phyloP scores from a whole-genome alignment of 2,797 vertebrate species.

The Anguilla megastoma region DNA sequence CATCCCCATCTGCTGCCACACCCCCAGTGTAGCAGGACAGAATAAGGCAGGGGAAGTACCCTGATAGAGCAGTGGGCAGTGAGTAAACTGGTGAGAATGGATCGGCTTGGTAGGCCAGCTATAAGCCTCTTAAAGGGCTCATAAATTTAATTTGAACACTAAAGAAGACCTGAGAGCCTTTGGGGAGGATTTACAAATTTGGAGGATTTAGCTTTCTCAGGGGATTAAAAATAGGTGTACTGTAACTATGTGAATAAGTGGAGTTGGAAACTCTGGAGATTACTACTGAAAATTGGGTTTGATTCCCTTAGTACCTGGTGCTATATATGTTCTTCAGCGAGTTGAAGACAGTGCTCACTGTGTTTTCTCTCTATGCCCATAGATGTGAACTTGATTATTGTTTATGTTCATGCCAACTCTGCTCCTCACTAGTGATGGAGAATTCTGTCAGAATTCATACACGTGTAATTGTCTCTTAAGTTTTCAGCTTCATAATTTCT shows the following conservation, averaged over 20 bases:
- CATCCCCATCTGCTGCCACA: neutral
- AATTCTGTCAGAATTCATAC: neutral
- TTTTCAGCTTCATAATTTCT: neutral
- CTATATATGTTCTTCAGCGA: neutral
- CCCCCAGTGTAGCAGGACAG: neutral
- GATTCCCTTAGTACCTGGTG: constrained; percentile 33
- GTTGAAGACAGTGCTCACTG: neutral
- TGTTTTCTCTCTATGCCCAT: neutral
- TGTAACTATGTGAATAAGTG: neutral
- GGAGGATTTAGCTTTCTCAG: constrained; percentile 42
- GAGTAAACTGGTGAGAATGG: constrained; percentile 38
- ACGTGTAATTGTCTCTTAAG: neutral
- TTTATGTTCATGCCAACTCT: neutral
- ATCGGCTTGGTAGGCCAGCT: constrained; percentile 58
- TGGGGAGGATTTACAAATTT: constrained; percentile 49
- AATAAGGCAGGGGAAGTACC: neutral
- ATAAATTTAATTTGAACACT: constrained; percentile 35
- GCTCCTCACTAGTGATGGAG: neutral
- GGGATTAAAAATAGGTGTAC: constrained; percentile 13
- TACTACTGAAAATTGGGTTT: constrained; percentile 15
- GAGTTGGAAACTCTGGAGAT: constrained; percentile 32
- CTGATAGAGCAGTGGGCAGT: neutral
- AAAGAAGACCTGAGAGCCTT: constrained; percentile 19
- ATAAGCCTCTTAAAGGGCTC: constrained; percentile 52
- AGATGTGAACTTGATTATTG: neutral